Evolutionary conservation across 2,888 invertebrate genomes (phyloP).

Genomic region (Sepioteuthis lessoniana): DNA sequence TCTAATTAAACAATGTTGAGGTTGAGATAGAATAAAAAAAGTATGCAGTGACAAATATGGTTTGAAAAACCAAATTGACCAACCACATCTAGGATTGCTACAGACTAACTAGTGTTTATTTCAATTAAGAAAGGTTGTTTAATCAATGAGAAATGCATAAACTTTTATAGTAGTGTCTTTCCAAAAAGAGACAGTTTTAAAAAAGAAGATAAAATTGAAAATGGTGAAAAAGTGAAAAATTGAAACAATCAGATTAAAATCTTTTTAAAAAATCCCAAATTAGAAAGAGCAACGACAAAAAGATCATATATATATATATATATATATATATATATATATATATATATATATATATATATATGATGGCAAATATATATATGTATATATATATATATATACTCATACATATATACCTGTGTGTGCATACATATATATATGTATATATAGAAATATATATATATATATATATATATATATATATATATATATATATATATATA

Average conservation of each 20-base stretch:
- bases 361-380: too few relatives aligned
- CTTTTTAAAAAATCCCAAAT: neutral
- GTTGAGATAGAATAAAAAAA: neutral
- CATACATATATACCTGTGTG: too few relatives aligned
- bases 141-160: neutral
- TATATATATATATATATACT: too few relatives aligned
- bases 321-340: neutral
- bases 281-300: neutral
- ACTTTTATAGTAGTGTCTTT: neutral
- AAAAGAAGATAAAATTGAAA: neutral
- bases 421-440: neutral
- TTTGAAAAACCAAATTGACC: neutral
- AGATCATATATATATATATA: neutral
- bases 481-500: too few relatives aligned
- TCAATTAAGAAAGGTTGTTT: neutral
- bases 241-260: neutral
- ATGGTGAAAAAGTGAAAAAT: slow-evolving; percentile 33
- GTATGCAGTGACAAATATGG: neutral
- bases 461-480: neutral
- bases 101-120: neutral
- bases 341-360: neutral
- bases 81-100: neutral
- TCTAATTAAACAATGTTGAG: neutral
- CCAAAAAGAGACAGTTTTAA: neutral
- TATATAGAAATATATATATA: neutral